These are phyloP conservation scores for Anastrepha ludens DNA, from an alignment of 1,140 invertebrate species.

Conservation along the genomic window DNA sequence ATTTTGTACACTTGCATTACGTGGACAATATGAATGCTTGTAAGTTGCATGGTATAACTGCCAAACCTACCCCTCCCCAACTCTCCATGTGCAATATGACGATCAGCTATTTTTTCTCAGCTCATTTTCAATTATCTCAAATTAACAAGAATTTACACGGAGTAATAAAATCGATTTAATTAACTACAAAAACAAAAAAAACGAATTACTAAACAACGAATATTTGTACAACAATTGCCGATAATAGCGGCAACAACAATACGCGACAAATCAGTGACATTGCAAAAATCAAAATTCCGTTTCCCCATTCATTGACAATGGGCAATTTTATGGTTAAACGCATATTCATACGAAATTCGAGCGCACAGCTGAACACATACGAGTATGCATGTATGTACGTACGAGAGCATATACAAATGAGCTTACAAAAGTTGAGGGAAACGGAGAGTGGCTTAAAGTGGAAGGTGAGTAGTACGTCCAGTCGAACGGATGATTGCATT, in stretches of 20 bases:
- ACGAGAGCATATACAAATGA: neutral
- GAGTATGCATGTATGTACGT: neutral
- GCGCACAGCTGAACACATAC: neutral
- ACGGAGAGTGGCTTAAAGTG: neutral
- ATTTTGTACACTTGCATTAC: too few species aligned
- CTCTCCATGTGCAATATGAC: neutral
- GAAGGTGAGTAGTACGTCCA: neutral
- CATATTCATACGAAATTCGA: neutral
- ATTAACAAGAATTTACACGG: neutral
- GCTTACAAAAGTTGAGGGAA: neutral
- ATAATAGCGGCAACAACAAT: neutral
- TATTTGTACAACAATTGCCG: neutral
- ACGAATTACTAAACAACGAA: too few species aligned
- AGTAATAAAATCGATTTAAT: too few species aligned
- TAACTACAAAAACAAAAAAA: too few species aligned
- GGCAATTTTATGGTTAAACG: neutral
- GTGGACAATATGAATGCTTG: too few species aligned
- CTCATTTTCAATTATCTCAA: constrained; percentile 15
- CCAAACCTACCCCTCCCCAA: too few species aligned
- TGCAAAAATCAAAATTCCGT: neutral
- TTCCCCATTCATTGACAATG: neutral
- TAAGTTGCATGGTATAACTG: too few species aligned
- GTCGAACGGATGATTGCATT: neutral
- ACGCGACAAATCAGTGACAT: neutral
- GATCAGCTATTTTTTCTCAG: neutral